Conservation (phyloP, 2,797 vertebrate genomes). For the Falco biarmicus region DNA sequence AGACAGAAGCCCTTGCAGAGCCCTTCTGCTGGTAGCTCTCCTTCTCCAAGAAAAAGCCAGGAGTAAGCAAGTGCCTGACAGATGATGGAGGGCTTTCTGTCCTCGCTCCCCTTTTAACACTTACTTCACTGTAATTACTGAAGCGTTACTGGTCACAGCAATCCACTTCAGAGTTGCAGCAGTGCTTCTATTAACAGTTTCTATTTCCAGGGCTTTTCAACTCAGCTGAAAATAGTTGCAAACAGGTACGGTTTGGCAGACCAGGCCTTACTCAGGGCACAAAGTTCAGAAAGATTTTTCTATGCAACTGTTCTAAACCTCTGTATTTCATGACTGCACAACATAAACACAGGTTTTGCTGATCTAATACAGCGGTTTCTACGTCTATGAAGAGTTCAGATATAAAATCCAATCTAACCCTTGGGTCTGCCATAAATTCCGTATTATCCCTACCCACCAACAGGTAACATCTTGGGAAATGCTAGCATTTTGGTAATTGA, state of each 20-base stretch:
- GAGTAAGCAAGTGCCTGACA: slow-evolving; percentile 51
- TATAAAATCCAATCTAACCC: background rate
- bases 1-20: slow-evolving; percentile 41
- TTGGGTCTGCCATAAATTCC: background rate
- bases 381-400: background rate
- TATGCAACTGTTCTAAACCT: background rate
- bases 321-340: background rate
- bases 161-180: slow-evolving; percentile 33
- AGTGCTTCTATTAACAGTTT: slow-evolving; percentile 33
- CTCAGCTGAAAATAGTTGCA: slow-evolving; percentile 31
- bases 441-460: background rate
- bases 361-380: background rate
- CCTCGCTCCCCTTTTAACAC: slow-evolving; percentile 24
- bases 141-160: slow-evolving; percentile 34
- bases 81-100: slow-evolving; percentile 17
- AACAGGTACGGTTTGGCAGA: background rate
- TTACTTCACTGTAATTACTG: slow-evolving; percentile 53
- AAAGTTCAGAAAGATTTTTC: slow-evolving; percentile 13
- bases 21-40: slow-evolving; percentile 28
- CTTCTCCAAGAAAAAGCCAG: slow-evolving; percentile 25
- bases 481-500: slow-evolving; percentile 7
- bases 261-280: background rate
- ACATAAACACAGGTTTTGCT: background rate
- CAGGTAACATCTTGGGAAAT: background rate
- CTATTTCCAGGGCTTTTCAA: slow-evolving; percentile 51